A percentile compares a stretch with the other conserved stretches of the same genome.
Evolutionary conservation across 2,888 invertebrate genomes (phyloP).

Genomic region (Candidula unifasciata): DNA sequence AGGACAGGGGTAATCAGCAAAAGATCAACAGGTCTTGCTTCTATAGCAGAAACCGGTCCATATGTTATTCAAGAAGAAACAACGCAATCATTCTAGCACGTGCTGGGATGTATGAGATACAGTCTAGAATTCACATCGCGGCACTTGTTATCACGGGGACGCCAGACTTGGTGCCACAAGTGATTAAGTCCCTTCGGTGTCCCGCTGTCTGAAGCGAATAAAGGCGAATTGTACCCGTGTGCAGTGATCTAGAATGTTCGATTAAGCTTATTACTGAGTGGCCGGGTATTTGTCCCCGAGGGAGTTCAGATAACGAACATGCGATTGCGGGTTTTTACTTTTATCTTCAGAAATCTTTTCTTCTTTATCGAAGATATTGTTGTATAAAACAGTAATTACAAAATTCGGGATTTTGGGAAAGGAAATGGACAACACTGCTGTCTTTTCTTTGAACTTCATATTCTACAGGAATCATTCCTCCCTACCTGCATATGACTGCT

Average conservation of each 20-base stretch:
- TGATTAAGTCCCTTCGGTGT: background rate
- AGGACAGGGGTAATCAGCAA: background rate
- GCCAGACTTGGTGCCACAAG: background rate
- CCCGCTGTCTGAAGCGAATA: background rate
- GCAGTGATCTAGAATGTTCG: background rate
- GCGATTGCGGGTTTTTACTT: no score
- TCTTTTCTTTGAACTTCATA: no score
- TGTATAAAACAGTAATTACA: no score
- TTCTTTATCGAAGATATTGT: no score
- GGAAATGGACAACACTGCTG: no score
- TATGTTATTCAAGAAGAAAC: constrained; percentile 2
- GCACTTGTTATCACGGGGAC: background rate
- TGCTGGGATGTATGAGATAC: constrained; percentile 12
- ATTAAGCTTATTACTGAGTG: background rate
- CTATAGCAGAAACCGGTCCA: background rate
- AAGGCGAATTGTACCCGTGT: background rate
- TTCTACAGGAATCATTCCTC: no score
- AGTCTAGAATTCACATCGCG: background rate
- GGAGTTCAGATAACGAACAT: no score
- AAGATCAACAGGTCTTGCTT: background rate
- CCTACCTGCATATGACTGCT: no score
- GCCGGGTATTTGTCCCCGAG: background rate
- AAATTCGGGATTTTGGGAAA: no score
- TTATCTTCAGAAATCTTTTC: no score
- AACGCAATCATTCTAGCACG: constrained; percentile 6